A percentile compares a stretch with the other conserved stretches of the same genome.
Conservation (phyloP, 2,113 vertebrate species). For the Pseudolaguvia tuberculata region DNA sequence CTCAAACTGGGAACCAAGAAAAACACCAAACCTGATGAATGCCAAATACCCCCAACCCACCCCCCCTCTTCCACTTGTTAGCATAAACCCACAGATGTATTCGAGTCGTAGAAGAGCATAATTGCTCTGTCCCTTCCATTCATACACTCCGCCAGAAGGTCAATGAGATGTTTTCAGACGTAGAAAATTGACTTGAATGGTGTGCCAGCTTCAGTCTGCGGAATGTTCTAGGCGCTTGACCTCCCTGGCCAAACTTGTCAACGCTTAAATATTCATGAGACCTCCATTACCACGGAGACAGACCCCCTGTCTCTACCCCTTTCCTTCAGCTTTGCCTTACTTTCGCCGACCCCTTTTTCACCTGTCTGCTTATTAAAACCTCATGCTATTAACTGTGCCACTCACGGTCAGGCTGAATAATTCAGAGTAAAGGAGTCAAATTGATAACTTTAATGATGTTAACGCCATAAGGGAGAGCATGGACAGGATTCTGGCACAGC, state of each 20-base stretch:
- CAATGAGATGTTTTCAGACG: constrained; percentile 20
- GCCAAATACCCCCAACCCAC: no score
- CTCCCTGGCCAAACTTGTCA: constrained; percentile 28
- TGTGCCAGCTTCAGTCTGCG: background rate
- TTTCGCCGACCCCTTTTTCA: constrained; percentile 55
- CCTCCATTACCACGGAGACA: constrained; percentile 53
- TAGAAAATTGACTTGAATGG: background rate
- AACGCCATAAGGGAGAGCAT: constrained; percentile 60
- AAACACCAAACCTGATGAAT: no score
- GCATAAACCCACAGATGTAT: background rate
- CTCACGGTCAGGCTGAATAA: constrained; percentile 68
- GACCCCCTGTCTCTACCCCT: constrained; percentile 5
- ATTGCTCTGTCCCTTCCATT: background rate
- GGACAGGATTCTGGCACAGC: constrained; percentile 49
- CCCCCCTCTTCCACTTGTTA: background rate
- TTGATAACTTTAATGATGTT: constrained; percentile 70
- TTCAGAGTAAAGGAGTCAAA: constrained; percentile 69
- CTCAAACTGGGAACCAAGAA: no score
- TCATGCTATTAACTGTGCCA: constrained; percentile 68
- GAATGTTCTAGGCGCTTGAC: constrained; percentile 33
- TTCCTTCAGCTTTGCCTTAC: background rate
- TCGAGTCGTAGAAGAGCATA: background rate
- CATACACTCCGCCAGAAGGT: background rate
- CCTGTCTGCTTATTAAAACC: constrained; percentile 73
- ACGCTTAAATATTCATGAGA: constrained; percentile 65